These are phyloP conservation scores for Rhagium mordax DNA, from an alignment of 2,888 invertebrate genomes.

Conservation along the genomic window DNA sequence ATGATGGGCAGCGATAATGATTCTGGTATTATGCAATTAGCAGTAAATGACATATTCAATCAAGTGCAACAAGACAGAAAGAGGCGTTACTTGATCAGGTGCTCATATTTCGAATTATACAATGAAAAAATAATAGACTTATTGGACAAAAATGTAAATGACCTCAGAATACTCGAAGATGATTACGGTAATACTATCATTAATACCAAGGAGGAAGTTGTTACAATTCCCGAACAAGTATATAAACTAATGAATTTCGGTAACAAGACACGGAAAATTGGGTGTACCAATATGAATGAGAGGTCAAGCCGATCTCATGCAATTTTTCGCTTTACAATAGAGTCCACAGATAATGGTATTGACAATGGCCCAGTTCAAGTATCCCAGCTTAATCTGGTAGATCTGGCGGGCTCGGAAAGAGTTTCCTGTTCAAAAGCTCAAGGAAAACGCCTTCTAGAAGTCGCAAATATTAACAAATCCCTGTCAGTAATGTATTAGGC, in stretches of 20 bases:
- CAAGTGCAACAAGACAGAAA: constrained; percentile 76
- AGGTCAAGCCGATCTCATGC: constrained; percentile 91
- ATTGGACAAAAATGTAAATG: constrained; percentile 74
- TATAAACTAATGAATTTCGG: constrained; percentile 76
- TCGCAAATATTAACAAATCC: constrained; percentile 86
- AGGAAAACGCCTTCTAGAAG: constrained; percentile 85
- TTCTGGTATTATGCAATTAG: constrained; percentile 83
- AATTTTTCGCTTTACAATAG: constrained; percentile 83
- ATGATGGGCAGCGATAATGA: constrained; percentile 82
- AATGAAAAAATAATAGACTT: constrained; percentile 89
- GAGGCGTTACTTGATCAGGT: constrained; percentile 84
- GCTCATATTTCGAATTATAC: constrained; percentile 91
- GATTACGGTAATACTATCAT: constrained; percentile 76
- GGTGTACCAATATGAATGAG: constrained; percentile 91
- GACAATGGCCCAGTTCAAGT: constrained; percentile 78
- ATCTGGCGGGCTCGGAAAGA: constrained; percentile 91
- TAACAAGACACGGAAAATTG: constrained; percentile 80
- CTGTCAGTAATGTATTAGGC: constrained; percentile 88
- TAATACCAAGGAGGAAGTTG: constrained; percentile 78
- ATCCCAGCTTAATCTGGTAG: constrained; percentile 89
- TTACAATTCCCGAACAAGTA: constrained; percentile 76
- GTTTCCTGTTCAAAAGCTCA: constrained; percentile 85
- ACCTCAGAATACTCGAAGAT: constrained; percentile 79
- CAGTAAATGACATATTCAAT: constrained; percentile 81
- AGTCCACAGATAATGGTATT: constrained; percentile 40